Conservation (phyloP, 1,140 invertebrate genomes). For the Solenopsis fugax region DNA sequence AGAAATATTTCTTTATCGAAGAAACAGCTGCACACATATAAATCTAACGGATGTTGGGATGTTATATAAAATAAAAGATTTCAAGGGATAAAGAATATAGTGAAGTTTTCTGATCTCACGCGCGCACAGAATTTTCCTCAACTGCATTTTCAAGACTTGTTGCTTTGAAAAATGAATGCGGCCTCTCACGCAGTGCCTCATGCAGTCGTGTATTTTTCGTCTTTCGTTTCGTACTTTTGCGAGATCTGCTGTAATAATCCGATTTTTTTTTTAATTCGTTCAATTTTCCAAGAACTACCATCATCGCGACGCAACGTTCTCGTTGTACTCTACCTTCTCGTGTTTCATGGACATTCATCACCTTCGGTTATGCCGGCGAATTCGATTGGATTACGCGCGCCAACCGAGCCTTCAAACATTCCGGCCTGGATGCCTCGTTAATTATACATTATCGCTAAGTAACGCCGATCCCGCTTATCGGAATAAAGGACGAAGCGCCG, state of each 20-base stretch:
- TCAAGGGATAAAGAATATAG: slow-evolving; percentile 15
- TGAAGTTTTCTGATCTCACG: slow-evolving; percentile 22
- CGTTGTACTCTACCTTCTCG: slow-evolving; percentile 17
- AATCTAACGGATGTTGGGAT: slow-evolving; percentile 2
- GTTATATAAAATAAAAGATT: slow-evolving; percentile 27
- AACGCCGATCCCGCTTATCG: slow-evolving; percentile 55
- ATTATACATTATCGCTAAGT: slow-evolving; percentile 63
- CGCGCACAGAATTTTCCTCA: slow-evolving; percentile 30
- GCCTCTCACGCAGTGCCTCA: background rate
- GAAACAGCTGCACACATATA: background rate
- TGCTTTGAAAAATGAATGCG: slow-evolving; percentile 53
- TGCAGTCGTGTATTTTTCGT: slow-evolving; percentile 24
- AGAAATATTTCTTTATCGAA: slow-evolving; percentile 23
- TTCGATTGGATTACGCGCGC: slow-evolving; percentile 57
- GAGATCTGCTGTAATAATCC: slow-evolving; percentile 14
- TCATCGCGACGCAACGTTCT: slow-evolving; percentile 11
- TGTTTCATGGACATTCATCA: slow-evolving; percentile 55
- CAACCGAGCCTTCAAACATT: slow-evolving; percentile 56
- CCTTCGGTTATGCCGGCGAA: slow-evolving; percentile 28
- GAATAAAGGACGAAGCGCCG: slow-evolving; percentile 45
- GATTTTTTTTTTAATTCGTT: slow-evolving; percentile 29
- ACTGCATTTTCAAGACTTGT: slow-evolving; percentile 44
- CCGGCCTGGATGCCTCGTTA: slow-evolving; percentile 47
- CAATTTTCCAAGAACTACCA: background rate
- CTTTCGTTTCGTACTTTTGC: background rate